Percentiles rank a stretch among this genome's conserved stretches.
phyloP scores from a whole-genome alignment of 1,140 invertebrate species.

The Drosophila willistoni region DNA sequence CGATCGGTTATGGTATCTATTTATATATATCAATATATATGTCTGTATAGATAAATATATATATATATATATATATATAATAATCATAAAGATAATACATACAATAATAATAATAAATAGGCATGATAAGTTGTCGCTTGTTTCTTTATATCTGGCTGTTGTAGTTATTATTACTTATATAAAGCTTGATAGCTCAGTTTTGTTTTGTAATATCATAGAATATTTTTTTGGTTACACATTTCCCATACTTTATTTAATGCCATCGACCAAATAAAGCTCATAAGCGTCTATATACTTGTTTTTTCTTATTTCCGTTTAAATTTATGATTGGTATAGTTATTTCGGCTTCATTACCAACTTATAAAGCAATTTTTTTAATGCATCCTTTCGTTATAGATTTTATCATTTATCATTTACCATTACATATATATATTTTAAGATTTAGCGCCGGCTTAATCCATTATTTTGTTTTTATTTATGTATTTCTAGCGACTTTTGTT shows the following conservation, averaged over 20 bases:
- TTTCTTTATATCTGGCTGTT: constrained; percentile 8
- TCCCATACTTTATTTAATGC: constrained; percentile 67
- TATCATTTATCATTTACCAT: constrained; percentile 35
- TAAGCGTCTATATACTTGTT: constrained; percentile 75
- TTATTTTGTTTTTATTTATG: constrained; percentile 18
- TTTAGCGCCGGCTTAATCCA: constrained; percentile 26
- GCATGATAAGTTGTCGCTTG: constrained; percentile 42
- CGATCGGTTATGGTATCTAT: neutral
- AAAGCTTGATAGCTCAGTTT: constrained; percentile 72
- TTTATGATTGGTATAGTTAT: constrained; percentile 55
- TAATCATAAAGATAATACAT: constrained; percentile 37
- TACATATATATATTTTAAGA: constrained; percentile 42
- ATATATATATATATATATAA: constrained; percentile 29
- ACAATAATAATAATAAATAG: constrained; percentile 43
- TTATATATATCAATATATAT: constrained; percentile 23
- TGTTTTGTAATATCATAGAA: constrained; percentile 71
- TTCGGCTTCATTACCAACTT: constrained; percentile 56
- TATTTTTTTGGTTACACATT: constrained; percentile 76
- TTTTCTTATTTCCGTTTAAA: constrained; percentile 27
- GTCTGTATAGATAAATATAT: constrained; percentile 26
- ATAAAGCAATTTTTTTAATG: constrained; percentile 53
- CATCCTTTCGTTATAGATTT: constrained; percentile 1
- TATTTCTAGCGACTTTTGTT: constrained; percentile 61
- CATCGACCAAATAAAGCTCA: constrained; percentile 80
- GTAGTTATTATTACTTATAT: constrained; percentile 60